Conservation (phyloP, 2,113 vertebrate genomes). For the Actenoides hombroni region DNA sequence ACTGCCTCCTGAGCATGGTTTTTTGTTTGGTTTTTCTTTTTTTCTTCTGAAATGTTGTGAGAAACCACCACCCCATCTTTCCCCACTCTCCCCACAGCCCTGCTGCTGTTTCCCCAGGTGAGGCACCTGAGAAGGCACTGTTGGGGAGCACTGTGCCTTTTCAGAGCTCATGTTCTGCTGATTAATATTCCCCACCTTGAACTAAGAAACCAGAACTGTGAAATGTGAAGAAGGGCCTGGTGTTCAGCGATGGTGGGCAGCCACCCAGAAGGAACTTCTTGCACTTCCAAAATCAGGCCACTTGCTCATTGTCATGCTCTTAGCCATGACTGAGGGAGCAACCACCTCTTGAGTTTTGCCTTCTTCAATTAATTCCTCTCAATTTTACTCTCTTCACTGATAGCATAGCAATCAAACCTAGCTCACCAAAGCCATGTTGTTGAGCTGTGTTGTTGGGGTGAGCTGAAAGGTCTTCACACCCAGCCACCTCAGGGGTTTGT, state of each 20-base stretch:
- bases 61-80: fast-evolving
- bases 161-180: fast-evolving
- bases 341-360: neutral
- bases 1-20: neutral
- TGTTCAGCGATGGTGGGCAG: neutral
- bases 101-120: neutral
- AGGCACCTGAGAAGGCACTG: neutral
- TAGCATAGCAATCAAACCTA: neutral
- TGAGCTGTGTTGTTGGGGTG: fast-evolving
- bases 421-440: neutral
- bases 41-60: neutral
- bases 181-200: fast-evolving
- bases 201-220: neutral
- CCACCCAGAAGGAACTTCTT: fast-evolving
- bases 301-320: neutral
- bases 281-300: neutral
- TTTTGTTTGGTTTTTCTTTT: neutral
- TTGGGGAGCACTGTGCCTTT: fast-evolving
- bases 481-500: neutral
- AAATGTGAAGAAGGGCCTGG: neutral
- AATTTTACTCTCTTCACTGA: neutral
- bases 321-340: neutral
- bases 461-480: neutral
- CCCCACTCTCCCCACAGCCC: neutral
- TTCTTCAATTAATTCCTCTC: neutral